Evolutionary conservation across 2,888 invertebrate genomes (phyloP), one percentile per base, ranked within the genome.

Genomic region (Nemapogon koenigi): DNA sequence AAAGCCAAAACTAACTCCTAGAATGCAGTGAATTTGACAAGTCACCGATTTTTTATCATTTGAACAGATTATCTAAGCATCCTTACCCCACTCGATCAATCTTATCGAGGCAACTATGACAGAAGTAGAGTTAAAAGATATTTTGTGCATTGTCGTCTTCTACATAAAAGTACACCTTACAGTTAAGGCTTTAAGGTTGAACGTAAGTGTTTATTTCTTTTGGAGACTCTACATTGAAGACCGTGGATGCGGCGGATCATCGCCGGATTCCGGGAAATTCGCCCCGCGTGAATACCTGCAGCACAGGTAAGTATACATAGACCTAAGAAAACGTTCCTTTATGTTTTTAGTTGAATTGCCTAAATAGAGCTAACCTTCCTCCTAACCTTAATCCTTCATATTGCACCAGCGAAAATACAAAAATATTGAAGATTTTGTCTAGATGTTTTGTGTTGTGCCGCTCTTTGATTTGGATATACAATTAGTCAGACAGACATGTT

Each of bases 71-170:
- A 76, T 76, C 76, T 76, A 65, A 57, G 64, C 27, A 60, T 59
- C 55, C 63, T 73, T 70, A 73, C 76, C 69, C 66, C 76, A 76
- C 78, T 78, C 73, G 75, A 78, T 78, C 78, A 78, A 78, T 78
- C 78, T 78, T 78, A 75, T 72, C 68, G 58, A 62, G 57, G 57
- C 52, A 63, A 64, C 70, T 64, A 64, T 62, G 56, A 57, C 28
- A 26, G 0, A 0, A 0, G 6, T 49, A 42, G 37, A 47, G 46
- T 22, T 22, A 7, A 22, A 7, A 22, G 10, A n/a, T n/a, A n/a
- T n/a, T n/a, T n/a, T n/a, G 4, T 27, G 13, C n/a, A 4, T 4
- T 7, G 11, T 14, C n/a, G n/a, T 27, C 28, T 4, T 6, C 4
- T 27, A 14, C n/a, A 4, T 27, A 27, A 27, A n/a, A 27, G 28